Percentiles rank a stretch among this genome's conserved stretches.
Conservation (phyloP, 2,888 invertebrate species). For the Blastobasis lacticolella region DNA sequence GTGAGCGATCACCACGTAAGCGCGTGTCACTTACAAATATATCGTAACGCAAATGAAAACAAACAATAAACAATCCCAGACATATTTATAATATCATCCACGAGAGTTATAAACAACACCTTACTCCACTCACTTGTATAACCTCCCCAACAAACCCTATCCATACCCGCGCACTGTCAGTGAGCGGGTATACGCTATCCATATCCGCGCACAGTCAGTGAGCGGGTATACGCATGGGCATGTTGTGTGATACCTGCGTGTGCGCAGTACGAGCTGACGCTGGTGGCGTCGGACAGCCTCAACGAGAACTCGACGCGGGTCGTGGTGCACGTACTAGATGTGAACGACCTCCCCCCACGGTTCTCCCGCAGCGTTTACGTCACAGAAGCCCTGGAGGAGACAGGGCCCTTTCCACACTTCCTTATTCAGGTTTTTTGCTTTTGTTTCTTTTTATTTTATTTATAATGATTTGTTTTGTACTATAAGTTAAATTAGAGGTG, state of each 20-base stretch:
- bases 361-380: slow-evolving; percentile 82
- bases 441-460: slow-evolving; percentile 23
- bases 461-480: too few relatives aligned
- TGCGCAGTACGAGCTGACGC: slow-evolving; percentile 87
- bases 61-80: too few relatives aligned
- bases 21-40: too few relatives aligned
- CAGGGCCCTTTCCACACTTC: slow-evolving; percentile 80
- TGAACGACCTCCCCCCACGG: slow-evolving; percentile 91
- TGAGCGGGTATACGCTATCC: slow-evolving; percentile 10
- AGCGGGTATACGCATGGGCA: slow-evolving; percentile 44
- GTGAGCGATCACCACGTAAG: too few relatives aligned
- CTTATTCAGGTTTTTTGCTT: slow-evolving; percentile 81
- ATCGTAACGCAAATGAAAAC: too few relatives aligned
- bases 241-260: slow-evolving; percentile 58
- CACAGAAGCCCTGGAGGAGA: slow-evolving; percentile 84
- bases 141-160: too few relatives aligned
- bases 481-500: slow-evolving; percentile 3
- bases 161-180: too few relatives aligned
- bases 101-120: too few relatives aligned
- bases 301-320: slow-evolving; percentile 91
- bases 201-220: too few relatives aligned
- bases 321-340: slow-evolving; percentile 87
- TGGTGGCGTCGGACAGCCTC: slow-evolving; percentile 92
- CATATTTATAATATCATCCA: too few relatives aligned
- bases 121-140: too few relatives aligned